Conservation (phyloP, 2,888 invertebrate genomes). For the Eucera pruinosa region DNA sequence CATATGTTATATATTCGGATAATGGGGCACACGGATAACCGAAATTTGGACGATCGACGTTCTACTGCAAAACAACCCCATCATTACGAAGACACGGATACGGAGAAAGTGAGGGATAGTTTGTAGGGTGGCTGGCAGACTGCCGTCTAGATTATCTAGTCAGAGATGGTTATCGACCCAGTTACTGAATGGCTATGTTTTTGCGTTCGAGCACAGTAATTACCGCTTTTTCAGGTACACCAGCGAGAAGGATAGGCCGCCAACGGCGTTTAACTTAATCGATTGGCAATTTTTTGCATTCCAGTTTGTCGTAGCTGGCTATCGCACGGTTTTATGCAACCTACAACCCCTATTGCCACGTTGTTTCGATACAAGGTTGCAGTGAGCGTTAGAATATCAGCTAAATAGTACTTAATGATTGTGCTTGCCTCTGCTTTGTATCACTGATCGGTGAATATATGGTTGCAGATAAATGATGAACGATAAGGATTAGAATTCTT, state of each 20-base stretch:
- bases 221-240: constrained; percentile 32
- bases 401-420: too few species aligned
- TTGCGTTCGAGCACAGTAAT: constrained; percentile 42
- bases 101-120: constrained; percentile 24
- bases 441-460: too few species aligned
- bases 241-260: background rate
- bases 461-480: too few species aligned
- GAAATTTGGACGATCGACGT: too few species aligned
- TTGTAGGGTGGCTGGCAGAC: constrained; percentile 61
- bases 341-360: background rate
- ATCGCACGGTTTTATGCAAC: background rate
- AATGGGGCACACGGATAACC: too few species aligned
- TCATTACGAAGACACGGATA: background rate
- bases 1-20: too few species aligned
- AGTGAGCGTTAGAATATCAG: too few species aligned
- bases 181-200: constrained; percentile 58
- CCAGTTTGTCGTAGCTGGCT: constrained; percentile 1
- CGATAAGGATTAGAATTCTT: too few species aligned
- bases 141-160: constrained; percentile 59
- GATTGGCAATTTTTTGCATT: constrained; percentile 21
- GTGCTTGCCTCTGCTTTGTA: too few species aligned
- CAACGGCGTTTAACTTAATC: constrained; percentile 35
- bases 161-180: constrained; percentile 60
- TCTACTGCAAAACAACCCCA: constrained; percentile 46
- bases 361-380: too few species aligned